Conservation (phyloP, 2,797 vertebrate genomes). For the Ctenopoma multispine region DNA sequence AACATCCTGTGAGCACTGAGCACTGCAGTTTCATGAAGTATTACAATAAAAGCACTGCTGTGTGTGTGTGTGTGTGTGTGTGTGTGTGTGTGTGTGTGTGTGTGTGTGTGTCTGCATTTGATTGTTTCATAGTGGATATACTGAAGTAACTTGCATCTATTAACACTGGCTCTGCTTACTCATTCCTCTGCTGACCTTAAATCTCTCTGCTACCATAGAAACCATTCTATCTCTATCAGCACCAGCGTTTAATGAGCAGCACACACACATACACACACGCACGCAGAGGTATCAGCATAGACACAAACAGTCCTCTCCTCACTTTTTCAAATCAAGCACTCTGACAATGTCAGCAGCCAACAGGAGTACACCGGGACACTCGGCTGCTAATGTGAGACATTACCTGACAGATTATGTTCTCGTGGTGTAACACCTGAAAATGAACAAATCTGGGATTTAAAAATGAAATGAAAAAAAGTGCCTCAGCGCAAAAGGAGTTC, state of each 20-base stretch:
- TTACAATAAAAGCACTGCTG: background rate
- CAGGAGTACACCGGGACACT: background rate
- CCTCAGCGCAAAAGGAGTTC: no score
- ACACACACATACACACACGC: conserved; percentile 36
- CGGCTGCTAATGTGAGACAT: conserved; percentile 24
- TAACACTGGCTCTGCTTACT: conserved; percentile 29
- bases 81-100: no score
- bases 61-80: no score
- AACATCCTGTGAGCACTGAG: background rate
- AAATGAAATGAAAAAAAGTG: background rate
- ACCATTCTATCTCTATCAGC: conserved; percentile 45
- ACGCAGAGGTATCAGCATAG: conserved; percentile 15
- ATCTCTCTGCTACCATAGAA: conserved; percentile 63
- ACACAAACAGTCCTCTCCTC: conserved; percentile 6
- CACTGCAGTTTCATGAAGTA: conserved; percentile 8
- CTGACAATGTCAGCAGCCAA: conserved; percentile 29
- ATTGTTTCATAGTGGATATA: conserved; percentile 1
- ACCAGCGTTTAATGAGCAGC: conserved; percentile 65
- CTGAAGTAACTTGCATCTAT: conserved; percentile 12
- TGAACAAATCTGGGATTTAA: background rate
- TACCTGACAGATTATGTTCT: background rate
- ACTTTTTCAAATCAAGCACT: conserved; percentile 35
- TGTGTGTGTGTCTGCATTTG: background rate
- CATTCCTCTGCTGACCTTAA: conserved; percentile 50
- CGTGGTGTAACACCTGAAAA: conserved; percentile 9